Evolutionary conservation across 2,113 vertebrate genomes (phyloP), one percentile per base, ranked within the genome.

Genomic region (Malurus elegans): DNA sequence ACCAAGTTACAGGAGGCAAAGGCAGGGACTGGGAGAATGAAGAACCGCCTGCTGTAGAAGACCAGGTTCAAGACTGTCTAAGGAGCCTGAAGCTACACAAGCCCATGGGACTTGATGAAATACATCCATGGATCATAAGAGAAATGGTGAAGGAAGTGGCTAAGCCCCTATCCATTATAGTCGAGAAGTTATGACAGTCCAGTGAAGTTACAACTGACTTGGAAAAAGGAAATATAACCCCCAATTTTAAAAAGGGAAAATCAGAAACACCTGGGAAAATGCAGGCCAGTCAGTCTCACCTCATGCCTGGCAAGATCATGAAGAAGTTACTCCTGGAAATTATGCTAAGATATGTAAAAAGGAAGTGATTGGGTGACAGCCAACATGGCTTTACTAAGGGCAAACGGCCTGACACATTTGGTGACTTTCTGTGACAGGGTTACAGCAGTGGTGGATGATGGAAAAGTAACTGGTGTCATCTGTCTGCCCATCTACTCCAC

Each of bases 361-460:
- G 4, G 31, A 66, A 50, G 10, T 67, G 51, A 31, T 31, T 58
- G 21, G 7, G 7, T 42, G 36, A 58, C 20, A 67, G 14, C 15
- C 18, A 58, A 8, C 9, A 26, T 14, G 16, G 10, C 3, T 58
- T 44, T 36, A 50, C 20, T 44, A 31, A 44, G 26, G 11, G 21
- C 21, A 21, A 21, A 44, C 16, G 25, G 25, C 5, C 51, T 0
- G 0, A 21, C 7, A 10, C 67, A 36, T 44, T 44, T 51, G 51
- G 51, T 53, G 51, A 29, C 16, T 16, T 53, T 28, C 28, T 29
- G 25, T 42, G 24, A 66, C 12, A 6, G 13, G 4, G 5, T 42
- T 34, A 14, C 17, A 50, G 36, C 10, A 34, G 11, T 21, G 61
- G 44, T 50, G 31, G 11, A 44, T 25, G 31, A 26, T 18, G 25